Percentiles rank a stretch among this genome's conserved stretches.
These are phyloP conservation scores for Chorisops tibialis DNA, from an alignment of 2,888 invertebrate genomes.

Conservation along the genomic window DNA sequence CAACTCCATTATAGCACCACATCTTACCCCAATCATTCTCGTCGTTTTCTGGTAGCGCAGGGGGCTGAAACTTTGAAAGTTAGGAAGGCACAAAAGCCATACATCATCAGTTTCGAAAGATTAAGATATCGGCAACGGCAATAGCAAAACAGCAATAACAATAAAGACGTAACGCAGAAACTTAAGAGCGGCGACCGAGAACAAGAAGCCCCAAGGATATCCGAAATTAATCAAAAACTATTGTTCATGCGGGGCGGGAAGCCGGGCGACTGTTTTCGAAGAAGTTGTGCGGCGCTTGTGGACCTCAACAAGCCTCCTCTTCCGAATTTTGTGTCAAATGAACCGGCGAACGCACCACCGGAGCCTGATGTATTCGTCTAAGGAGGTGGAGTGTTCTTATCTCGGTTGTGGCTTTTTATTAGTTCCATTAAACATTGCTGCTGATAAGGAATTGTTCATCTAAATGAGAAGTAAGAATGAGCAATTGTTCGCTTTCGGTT, in stretches of 20 bases:
- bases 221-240: slow-evolving; percentile 31
- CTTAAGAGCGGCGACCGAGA: slow-evolving; percentile 13
- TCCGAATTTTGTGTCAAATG: not conserved
- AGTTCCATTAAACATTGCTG: slow-evolving; percentile 22
- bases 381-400: not conserved
- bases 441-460: slow-evolving; percentile 13
- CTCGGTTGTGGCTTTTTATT: slow-evolving; percentile 27
- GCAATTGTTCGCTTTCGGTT: too few species aligned
- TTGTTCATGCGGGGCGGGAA: slow-evolving; percentile 20
- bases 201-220: slow-evolving; percentile 29
- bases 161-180: slow-evolving; percentile 34
- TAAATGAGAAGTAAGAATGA: not conserved
- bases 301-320: not conserved
- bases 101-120: slow-evolving; percentile 39
- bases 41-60: not conserved
- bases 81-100: slow-evolving; percentile 33
- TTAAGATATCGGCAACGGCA: slow-evolving; percentile 36
- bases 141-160: slow-evolving; percentile 38
- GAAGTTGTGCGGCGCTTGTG: not conserved
- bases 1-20: slow-evolving; percentile 26
- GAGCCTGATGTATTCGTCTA: too few species aligned
- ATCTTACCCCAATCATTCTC: slow-evolving; percentile 3
- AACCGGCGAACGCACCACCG: not conserved
- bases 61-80: not conserved
- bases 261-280: too few species aligned